Base-by-base conservation (phyloP, 2,888 invertebrate genomes). In the Eueremaeus valkanovi region DNA sequence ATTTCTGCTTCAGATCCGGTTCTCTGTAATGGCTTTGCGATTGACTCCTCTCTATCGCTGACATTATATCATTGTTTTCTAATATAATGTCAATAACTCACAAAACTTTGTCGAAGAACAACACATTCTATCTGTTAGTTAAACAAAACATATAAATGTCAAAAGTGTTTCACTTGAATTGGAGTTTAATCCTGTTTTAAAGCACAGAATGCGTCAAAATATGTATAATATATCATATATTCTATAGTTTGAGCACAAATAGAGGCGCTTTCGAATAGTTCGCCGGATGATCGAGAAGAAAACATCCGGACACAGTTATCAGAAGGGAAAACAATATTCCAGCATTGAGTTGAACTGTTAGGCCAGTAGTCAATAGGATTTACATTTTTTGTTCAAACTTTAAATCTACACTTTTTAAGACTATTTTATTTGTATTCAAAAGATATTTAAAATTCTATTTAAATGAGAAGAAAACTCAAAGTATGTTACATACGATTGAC, bases 171-270 rank as follows among this genome's bases (percentile, higher is more conserved):
- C 63, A 16, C 8, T 63, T 31, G 63, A 36, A 63, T 63, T 33
- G 5, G n/a, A 63, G 33, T 63, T 63, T 63, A 36, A 63, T 63
- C 63, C 63, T 63, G 63, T 63, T 63, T 63, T 63, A 33, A 49
- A 5, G 1, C 33, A 18, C 2, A 33, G n/a, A 63, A 63, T 63
- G 36, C 33, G 24, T 63, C 49, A 49, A 58, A 58, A 24, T 27
- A 58, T 49, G 6, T 3, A 49, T n/a, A n/a, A n/a, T n/a, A 49
- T 49, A 49, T 58, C 1, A 58, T 29, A 27, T 27, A 58, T 29
- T 8, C 16, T 13, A 58, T 58, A 27, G 24, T 58, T 24, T 58
- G 24, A 27, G 21, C 13, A 58, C 58, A 24, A 63, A 36, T 63
- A 63, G 5, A 36, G 16, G 33, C 16, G 33, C 63, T 13, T 16